A percentile compares a stretch with the other conserved stretches of the same genome.
These are phyloP conservation scores for Tholera decimalis DNA, from an alignment of 2,888 invertebrate genomes.

Conservation along the genomic window DNA sequence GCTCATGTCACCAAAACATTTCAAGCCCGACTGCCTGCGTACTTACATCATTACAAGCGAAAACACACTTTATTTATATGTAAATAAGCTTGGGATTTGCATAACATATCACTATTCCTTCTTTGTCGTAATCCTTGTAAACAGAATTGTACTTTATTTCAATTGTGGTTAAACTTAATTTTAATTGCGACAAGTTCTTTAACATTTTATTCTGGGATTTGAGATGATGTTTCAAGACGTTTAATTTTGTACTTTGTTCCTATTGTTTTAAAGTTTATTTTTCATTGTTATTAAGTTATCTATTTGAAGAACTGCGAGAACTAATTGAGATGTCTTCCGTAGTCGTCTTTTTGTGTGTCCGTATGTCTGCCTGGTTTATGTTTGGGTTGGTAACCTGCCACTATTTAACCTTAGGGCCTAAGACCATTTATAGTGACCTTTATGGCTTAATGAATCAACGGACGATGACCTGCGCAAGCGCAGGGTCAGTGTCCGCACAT, in stretches of 20 bases:
- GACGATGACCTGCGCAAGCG: slow-evolving; percentile 23
- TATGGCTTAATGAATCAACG: slow-evolving; percentile 16
- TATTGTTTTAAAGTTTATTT: slow-evolving; percentile 53
- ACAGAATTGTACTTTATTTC: slow-evolving; percentile 47
- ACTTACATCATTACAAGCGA: slow-evolving; percentile 68
- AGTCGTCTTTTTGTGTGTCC: slow-evolving; percentile 76
- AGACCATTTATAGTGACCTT: slow-evolving; percentile 39
- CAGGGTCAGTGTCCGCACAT: slow-evolving; percentile 24
- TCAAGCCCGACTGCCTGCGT: slow-evolving; percentile 82
- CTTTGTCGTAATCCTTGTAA: slow-evolving; percentile 36
- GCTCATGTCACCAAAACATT: slow-evolving; percentile 91
- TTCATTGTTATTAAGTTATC: slow-evolving; percentile 68
- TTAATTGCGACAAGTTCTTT: slow-evolving; percentile 47
- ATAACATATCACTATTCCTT: slow-evolving; percentile 63
- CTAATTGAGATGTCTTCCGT: slow-evolving; percentile 89
- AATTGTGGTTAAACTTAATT: slow-evolving; percentile 59
- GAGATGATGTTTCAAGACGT: slow-evolving; percentile 43
- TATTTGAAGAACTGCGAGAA: slow-evolving; percentile 83
- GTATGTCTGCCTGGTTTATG: slow-evolving; percentile 73
- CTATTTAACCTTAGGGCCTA: slow-evolving; percentile 48
- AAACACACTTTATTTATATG: slow-evolving; percentile 44
- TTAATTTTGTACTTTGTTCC: slow-evolving; percentile 59
- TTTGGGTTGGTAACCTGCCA: slow-evolving; percentile 53
- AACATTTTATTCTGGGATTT: slow-evolving; percentile 75
- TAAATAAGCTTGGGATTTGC: slow-evolving; percentile 71